A percentile compares a stretch with the other conserved stretches of the same genome.
Conservation (phyloP, 2,797 vertebrate species). For the Fistularia commersonii region DNA sequence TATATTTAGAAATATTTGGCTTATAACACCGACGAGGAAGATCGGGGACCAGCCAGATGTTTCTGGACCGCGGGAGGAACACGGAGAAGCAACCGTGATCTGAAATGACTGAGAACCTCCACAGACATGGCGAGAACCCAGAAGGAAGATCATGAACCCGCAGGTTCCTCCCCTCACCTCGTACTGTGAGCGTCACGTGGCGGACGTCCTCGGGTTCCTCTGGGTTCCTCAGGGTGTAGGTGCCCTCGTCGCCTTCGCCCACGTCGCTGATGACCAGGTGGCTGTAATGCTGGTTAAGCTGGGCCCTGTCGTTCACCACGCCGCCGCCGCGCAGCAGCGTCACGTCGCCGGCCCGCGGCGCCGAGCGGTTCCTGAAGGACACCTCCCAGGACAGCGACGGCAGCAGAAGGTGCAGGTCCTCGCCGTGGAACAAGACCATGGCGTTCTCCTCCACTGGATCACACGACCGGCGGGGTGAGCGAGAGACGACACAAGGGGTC, state of each 20-base stretch:
- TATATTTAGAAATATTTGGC: no score
- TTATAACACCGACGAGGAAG: no score
- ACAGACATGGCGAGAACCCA: no score
- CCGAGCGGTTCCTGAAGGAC: constrained; percentile 44
- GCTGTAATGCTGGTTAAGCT: constrained; percentile 40
- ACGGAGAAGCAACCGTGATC: no score
- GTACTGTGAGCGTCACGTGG: constrained; percentile 61
- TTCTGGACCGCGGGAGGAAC: no score
- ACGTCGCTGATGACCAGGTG: constrained; percentile 70
- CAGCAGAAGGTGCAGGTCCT: constrained; percentile 72
- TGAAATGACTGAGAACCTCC: no score
- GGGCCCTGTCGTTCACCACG: constrained; percentile 43
- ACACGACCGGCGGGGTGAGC: rapidly evolving
- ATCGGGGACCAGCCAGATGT: no score
- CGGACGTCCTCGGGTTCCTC: constrained; percentile 33
- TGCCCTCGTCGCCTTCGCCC: constrained; percentile 70
- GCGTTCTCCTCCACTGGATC: constrained; percentile 37
- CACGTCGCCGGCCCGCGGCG: constrained; percentile 12
- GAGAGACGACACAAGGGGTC: no score
- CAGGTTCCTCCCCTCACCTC: constrained; percentile 68
- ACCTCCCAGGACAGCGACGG: constrained; percentile 42
- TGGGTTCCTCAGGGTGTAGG: constrained; percentile 65
- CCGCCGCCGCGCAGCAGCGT: constrained; percentile 51
- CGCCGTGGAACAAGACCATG: constrained; percentile 55
- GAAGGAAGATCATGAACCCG: no score